These are phyloP conservation scores for Murina feae DNA, from an alignment of 2,113 vertebrate species.

Conservation along the genomic window DNA sequence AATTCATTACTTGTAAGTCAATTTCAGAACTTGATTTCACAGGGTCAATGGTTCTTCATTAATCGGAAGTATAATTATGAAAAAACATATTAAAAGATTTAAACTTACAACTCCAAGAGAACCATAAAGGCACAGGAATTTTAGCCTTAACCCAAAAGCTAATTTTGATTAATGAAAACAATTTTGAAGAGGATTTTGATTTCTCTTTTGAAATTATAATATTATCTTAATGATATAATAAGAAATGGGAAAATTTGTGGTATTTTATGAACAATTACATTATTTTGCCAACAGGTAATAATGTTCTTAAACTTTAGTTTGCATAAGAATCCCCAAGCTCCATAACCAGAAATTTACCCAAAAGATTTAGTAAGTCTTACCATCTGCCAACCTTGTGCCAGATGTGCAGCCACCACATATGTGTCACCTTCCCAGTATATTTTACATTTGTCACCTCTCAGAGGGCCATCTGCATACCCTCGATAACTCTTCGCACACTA, in stretches of 20 bases:
- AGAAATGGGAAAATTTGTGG: neutral
- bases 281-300: neutral
- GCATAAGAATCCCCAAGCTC: neutral
- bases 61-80: slow-evolving; percentile 43
- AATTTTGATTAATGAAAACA: slow-evolving; percentile 25
- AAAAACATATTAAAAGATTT: slow-evolving; percentile 38
- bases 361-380: neutral
- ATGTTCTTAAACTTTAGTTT: neutral
- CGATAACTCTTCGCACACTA: neutral
- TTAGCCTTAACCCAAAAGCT: neutral
- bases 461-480: neutral
- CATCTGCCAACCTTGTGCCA: neutral
- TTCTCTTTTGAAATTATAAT: slow-evolving; percentile 6
- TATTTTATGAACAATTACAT: neutral
- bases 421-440: neutral
- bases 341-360: neutral
- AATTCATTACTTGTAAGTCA: slow-evolving; percentile 56
- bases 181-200: neutral
- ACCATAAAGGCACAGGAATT: slow-evolving; percentile 22
- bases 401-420: neutral
- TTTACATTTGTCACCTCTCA: neutral
- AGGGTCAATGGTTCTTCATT: slow-evolving; percentile 49
- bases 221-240: neutral
- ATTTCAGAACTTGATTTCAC: slow-evolving; percentile 62
- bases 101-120: slow-evolving; percentile 11